These are phyloP conservation scores for Chironomus tepperi DNA, from an alignment of 1,140 invertebrate species.

Conservation along the genomic window DNA sequence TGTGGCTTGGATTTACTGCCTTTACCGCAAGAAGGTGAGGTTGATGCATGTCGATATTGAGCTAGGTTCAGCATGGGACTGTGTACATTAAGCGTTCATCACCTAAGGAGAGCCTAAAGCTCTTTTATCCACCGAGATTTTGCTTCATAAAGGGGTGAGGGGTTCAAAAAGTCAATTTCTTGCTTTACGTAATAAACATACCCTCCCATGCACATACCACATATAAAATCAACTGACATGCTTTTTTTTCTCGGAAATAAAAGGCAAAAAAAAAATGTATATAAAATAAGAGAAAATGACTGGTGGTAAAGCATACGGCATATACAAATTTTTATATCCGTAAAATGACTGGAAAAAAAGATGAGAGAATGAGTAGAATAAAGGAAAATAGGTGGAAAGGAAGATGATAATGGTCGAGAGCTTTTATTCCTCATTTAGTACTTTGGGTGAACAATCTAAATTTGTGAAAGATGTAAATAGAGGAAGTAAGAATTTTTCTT, in stretches of 20 bases:
- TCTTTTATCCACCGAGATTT: too few relatives aligned
- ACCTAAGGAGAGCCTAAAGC: too few relatives aligned
- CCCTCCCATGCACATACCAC: too few relatives aligned
- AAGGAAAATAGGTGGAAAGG: background rate
- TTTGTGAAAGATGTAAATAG: background rate
- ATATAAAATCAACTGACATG: too few relatives aligned
- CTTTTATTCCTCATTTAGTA: constrained; percentile 22
- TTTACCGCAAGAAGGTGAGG: too few relatives aligned
- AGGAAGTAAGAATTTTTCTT: background rate
- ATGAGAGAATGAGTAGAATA: background rate
- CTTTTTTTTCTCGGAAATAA: background rate
- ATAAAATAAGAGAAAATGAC: background rate
- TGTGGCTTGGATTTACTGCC: too few relatives aligned
- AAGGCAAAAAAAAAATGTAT: background rate
- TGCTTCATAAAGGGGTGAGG: too few relatives aligned
- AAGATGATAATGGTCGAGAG: constrained; percentile 17
- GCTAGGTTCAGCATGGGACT: too few relatives aligned
- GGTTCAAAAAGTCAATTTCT: too few relatives aligned
- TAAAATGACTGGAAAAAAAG: background rate
- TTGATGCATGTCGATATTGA: too few relatives aligned
- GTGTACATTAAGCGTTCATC: too few relatives aligned
- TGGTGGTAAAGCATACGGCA: background rate
- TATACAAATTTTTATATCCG: constrained; percentile 18
- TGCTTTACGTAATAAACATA: too few relatives aligned
- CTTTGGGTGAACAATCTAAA: background rate